These are phyloP conservation scores for Drosophila paranaensis DNA, from an alignment of 2,888 invertebrate genomes.

Conservation along the genomic window DNA sequence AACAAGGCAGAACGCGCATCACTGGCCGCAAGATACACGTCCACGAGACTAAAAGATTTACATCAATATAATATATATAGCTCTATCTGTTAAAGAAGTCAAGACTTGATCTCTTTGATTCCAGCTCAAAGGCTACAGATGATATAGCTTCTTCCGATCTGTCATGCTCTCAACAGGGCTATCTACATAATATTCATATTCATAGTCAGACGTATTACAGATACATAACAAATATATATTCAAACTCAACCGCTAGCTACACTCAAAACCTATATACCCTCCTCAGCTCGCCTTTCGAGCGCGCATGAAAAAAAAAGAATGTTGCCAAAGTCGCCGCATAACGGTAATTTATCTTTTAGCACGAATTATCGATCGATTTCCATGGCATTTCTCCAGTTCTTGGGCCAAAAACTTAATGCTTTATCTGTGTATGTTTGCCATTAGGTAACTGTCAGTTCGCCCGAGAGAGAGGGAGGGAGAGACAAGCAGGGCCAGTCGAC, in stretches of 20 bases:
- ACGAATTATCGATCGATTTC: conserved; percentile 78
- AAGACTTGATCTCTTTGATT: too few relatives aligned
- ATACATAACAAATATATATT: too few relatives aligned
- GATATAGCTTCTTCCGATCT: too few relatives aligned
- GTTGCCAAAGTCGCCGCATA: conserved; percentile 51
- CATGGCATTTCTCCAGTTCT: conserved; percentile 56
- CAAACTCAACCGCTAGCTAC: too few relatives aligned
- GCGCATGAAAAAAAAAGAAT: conserved; percentile 31
- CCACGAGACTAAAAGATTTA: accelerated
- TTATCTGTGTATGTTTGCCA: conserved; percentile 80
- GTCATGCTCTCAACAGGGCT: too few relatives aligned
- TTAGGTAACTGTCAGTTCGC: conserved; percentile 81
- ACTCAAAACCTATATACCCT: background rate
- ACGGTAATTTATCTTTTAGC: conserved; percentile 80
- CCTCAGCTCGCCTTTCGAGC: background rate
- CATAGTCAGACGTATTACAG: too few relatives aligned
- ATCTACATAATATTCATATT: too few relatives aligned
- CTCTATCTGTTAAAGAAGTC: too few relatives aligned
- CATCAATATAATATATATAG: too few relatives aligned
- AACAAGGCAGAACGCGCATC: background rate
- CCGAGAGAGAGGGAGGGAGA: background rate
- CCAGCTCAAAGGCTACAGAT: too few relatives aligned
- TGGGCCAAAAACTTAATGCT: conserved; percentile 70
- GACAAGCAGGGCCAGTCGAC: conserved; percentile 16
- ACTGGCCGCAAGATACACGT: background rate